These are phyloP conservation scores for Camponotus floridanus DNA, from an alignment of 1,140 invertebrate species.

Conservation along the genomic window DNA sequence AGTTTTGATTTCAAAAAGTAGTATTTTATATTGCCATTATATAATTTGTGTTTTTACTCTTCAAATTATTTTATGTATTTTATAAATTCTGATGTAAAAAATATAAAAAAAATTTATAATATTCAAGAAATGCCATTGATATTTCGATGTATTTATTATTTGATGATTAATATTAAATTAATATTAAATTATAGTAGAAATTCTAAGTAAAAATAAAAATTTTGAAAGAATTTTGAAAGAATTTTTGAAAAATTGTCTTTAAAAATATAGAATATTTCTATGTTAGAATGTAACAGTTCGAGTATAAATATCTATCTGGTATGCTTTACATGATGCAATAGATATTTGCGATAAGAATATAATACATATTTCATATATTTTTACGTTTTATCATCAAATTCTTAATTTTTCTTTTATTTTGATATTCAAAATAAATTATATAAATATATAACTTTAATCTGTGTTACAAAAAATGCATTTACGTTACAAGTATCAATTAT, in stretches of 20 bases:
- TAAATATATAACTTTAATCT: neutral
- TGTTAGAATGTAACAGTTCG: too few species aligned
- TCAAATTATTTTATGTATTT: neutral
- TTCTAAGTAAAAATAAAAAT: neutral
- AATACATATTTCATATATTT: neutral
- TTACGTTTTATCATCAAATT: neutral
- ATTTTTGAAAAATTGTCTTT: neutral
- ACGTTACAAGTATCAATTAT: neutral
- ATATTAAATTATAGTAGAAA: neutral
- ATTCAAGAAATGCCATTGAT: too few species aligned
- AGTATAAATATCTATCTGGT: neutral
- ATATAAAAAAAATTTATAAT: too few species aligned
- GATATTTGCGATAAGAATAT: neutral
- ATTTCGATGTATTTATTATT: neutral
- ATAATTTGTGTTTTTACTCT: neutral
- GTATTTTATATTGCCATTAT: neutral
- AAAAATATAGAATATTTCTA: neutral
- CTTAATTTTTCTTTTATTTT: neutral
- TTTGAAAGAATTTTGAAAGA: too few species aligned
- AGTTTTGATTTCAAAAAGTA: neutral
- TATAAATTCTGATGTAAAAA: neutral
- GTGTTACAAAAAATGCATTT: neutral
- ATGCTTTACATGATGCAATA: neutral
- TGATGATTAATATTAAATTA: neutral
- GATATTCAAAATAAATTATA: neutral